A percentile compares a stretch with the other conserved stretches of the same genome.
These are phyloP conservation scores for Pitangus sulphuratus DNA, from an alignment of 2,797 vertebrate species.

Conservation along the genomic window DNA sequence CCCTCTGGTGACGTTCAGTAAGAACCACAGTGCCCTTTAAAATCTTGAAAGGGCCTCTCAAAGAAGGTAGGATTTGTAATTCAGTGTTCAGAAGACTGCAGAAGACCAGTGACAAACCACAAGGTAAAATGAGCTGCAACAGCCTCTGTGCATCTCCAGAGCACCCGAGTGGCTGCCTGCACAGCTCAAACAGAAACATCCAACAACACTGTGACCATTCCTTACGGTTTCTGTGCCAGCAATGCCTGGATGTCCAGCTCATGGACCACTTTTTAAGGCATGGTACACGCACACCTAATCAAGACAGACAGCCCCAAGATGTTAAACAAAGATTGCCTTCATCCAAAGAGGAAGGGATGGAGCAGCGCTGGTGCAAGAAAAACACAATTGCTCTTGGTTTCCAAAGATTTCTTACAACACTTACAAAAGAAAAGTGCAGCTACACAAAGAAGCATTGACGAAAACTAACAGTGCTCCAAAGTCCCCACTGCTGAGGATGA, in stretches of 20 bases:
- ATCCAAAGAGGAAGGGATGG: not conserved
- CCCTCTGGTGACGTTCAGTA: not conserved
- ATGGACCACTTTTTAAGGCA: not conserved
- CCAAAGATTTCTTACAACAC: not conserved
- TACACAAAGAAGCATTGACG: conserved; percentile 34
- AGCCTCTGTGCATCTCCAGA: not conserved
- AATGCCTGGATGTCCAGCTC: not conserved
- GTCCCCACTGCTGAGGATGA: not conserved
- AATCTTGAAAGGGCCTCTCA: not conserved
- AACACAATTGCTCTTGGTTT: not conserved
- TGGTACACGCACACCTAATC: rapidly evolving
- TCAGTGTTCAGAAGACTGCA: not conserved
- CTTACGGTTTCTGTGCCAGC: not conserved
- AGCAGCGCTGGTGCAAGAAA: not conserved
- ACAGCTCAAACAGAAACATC: not conserved
- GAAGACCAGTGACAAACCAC: not conserved
- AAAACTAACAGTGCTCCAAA: conserved; percentile 16
- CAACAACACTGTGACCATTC: not conserved
- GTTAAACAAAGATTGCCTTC: not conserved
- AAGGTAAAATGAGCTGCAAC: not conserved
- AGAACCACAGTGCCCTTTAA: not conserved
- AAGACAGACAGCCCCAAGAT: not conserved
- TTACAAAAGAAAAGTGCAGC: not conserved
- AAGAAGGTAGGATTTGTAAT: not conserved
- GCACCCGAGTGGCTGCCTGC: rapidly evolving